phyloP scores from a whole-genome alignment of 2,113 vertebrate species.

The Tyto alba region DNA sequence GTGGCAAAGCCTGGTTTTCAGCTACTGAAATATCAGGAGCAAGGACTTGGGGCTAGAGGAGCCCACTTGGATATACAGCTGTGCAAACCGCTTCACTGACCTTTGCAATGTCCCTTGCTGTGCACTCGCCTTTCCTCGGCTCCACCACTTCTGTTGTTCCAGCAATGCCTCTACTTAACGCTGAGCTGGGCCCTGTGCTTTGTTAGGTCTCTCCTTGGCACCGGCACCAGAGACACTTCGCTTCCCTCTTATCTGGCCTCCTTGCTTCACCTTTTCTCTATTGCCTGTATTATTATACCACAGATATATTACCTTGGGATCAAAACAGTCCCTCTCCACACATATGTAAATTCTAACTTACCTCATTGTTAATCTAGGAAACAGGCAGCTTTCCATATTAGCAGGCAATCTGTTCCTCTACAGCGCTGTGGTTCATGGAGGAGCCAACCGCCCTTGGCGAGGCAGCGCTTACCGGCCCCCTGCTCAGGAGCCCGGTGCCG shows the following conservation, averaged over 20 bases:
- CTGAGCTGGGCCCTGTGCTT: background rate
- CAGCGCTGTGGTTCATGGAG: background rate
- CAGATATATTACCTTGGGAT: slow-evolving; percentile 20
- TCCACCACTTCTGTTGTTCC: background rate
- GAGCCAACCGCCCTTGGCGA: background rate
- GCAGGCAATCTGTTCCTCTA: slow-evolving; percentile 24
- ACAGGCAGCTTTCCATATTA: slow-evolving; percentile 28
- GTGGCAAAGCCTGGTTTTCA: background rate
- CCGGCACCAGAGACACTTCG: background rate
- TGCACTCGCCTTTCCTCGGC: background rate
- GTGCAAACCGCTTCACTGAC: background rate
- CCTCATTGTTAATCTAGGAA: slow-evolving; percentile 42
- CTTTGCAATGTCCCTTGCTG: background rate
- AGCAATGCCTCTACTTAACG: accelerated
- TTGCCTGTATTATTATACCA: background rate
- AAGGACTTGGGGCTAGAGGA: background rate
- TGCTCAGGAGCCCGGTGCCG: accelerated
- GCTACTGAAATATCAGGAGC: background rate
- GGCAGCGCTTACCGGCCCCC: accelerated
- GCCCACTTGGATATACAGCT: background rate
- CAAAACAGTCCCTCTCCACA: background rate
- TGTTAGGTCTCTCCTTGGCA: background rate
- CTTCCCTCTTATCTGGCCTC: slow-evolving; percentile 6
- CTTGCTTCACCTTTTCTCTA: slow-evolving; percentile 35
- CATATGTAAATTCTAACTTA: slow-evolving; percentile 54